Evolutionary conservation across 2,888 invertebrate genomes (phyloP), one percentile per base, ranked within the genome.

Genomic region (Ctena decussata): DNA sequence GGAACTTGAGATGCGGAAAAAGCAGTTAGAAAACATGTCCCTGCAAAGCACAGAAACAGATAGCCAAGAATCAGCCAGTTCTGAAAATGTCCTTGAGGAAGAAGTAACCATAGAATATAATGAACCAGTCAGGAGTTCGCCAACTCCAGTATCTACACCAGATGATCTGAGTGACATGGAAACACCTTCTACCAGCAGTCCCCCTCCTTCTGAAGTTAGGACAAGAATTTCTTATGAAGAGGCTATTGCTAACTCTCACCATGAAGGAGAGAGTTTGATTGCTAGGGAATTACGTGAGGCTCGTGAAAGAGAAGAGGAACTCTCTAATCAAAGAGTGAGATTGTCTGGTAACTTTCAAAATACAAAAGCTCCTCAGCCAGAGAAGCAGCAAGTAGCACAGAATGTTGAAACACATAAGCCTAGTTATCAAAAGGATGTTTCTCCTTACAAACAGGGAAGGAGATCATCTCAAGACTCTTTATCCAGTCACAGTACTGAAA

Each of bases 231-330:
- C 92, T 8, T 92, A 94, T 70, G 93, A 93, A 79, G 91, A 92
- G 12, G 93, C 94, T 21, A 91, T 93, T 5, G 85, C 91, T 21
- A 85, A 89, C 44, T 86, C 84, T 49, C 84, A 92, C 79, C 91
- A 95, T 93, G 83, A 95, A 87, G 94, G 94, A 79, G 92, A 96
- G 92, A 94, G 92, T 86, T 82, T 92, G 83, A 96, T 96, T 37
- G 96, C 96, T 0, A 89, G 94, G 71, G 97, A 97, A 91, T 95
- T 96, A 53, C 94, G 96, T 49, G 96, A 96, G 89, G 93, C 96
- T 86, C 93, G 95, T 57, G 96, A 96, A 83, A 93, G 96, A 3
- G 96, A 97, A 90, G 96, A 96, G 72, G 96, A 96, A 81, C 92
- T 96, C 57, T 92, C 95, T 44, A 84, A 75, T 77, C 87, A 91